Conservation (phyloP, 2,797 vertebrate genomes). For the Microctenopoma lineatum region DNA sequence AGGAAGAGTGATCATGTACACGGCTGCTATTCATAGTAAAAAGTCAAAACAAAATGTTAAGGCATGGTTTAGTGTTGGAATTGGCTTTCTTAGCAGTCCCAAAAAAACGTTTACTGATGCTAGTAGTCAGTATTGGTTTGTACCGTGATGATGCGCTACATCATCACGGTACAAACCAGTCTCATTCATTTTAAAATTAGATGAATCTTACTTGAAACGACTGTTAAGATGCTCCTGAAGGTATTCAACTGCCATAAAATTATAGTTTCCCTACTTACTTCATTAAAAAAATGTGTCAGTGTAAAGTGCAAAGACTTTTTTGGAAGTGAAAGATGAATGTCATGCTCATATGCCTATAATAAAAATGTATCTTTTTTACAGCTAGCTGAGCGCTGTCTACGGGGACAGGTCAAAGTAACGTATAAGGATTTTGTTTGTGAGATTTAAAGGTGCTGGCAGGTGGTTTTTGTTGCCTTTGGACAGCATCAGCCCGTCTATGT, state of each 20-base stretch:
- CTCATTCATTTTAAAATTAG: background rate
- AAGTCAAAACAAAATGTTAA: slow-evolving; percentile 64
- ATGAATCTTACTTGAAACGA: background rate
- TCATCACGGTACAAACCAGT: background rate
- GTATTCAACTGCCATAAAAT: background rate
- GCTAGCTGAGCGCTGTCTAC: background rate
- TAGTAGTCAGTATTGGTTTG: slow-evolving; percentile 39
- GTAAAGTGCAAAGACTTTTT: background rate
- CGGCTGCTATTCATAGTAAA: slow-evolving; percentile 61
- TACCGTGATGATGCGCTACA: too few relatives aligned
- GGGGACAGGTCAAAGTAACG: background rate
- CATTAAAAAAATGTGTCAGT: background rate
- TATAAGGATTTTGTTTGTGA: background rate
- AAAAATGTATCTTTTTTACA: background rate
- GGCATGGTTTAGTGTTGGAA: slow-evolving; percentile 36
- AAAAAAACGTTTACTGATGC: slow-evolving; percentile 57
- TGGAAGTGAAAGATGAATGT: background rate
- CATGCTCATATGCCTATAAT: background rate
- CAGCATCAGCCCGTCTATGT: too few relatives aligned
- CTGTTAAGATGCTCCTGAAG: slow-evolving; percentile 3
- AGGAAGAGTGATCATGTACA: slow-evolving; percentile 54
- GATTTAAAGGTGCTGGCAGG: background rate
- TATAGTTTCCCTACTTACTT: background rate
- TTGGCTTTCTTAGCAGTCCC: slow-evolving; percentile 37
- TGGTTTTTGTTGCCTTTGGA: background rate